Base-by-base conservation (phyloP, 2,888 invertebrate species). In the Dicycla oo region DNA sequence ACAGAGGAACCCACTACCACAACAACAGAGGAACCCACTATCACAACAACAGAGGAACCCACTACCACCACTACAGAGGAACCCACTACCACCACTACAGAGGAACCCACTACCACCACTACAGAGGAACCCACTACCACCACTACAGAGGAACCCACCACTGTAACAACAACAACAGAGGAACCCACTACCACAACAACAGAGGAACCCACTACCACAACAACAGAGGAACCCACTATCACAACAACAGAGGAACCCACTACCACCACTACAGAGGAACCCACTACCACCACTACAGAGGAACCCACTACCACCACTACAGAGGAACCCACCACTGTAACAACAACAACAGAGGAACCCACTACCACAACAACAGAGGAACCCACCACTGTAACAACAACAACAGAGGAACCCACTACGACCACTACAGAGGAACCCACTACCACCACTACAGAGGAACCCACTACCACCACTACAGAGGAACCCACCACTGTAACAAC, bases 1-100 rank as follows among this genome's bases (percentile, higher is more conserved):
- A 75, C 70, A 7, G 51, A 68, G 13, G 56, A 4, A 8, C 49
- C 69, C 0, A 63, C 64, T 3, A 34, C 63, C 0, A 51, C 34
- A 0, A 70, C 69, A 0, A 69, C 68, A 0, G 54, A 71, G 18
- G 49, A 15, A 15, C 66, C n/a, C 2, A 2, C 40, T 3, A 26
- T 49, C 0, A 34, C 51, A 0, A 69, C 62, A 1, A 60, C 66
- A 0, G 45, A 53, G 45, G 58, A 4, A 13, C 60, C 60, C 0
- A 20, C 38, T 4, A 43, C 58, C 0, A 47, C 20, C 4, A 66
- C 30, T 4, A 54, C 64, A 0, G 40, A 10, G 0, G 56, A 15
- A 26, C 40, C 40, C 10, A 2, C 64, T 0, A 56, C 56, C 0
- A 20, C 8, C 0, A 64, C 56, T 0, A 64, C 38, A 0, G 23